phyloP scores from a whole-genome alignment of 2,113 vertebrate species.

The Zapornia atra region DNA sequence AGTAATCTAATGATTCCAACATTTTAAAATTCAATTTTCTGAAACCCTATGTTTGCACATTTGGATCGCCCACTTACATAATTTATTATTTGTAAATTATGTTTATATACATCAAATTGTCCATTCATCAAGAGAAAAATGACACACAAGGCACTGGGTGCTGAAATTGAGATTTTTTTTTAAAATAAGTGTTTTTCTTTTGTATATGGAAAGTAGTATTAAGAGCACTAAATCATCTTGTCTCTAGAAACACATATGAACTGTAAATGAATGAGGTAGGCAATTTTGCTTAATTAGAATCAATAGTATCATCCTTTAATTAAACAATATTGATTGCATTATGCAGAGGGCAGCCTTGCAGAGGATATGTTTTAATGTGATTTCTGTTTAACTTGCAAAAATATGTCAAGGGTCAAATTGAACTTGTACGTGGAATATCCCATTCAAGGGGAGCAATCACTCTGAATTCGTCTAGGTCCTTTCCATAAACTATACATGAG shows the following conservation, averaged over 20 bases:
- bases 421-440: background rate
- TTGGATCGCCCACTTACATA: background rate
- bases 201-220: background rate
- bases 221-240: conserved; percentile 68
- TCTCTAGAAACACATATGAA: conserved; percentile 66
- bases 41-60: background rate
- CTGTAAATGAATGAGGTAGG: conserved; percentile 74
- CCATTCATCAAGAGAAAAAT: conserved; percentile 27
- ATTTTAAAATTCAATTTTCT: conserved; percentile 54
- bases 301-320: conserved; percentile 80
- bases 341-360: conserved; percentile 37
- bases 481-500: background rate
- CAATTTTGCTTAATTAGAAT: conserved; percentile 77
- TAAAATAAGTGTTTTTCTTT: background rate
- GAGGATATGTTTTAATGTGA: conserved; percentile 61
- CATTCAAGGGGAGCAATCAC: background rate
- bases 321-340: conserved; percentile 78
- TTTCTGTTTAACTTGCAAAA: conserved; percentile 69
- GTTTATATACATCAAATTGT: conserved; percentile 20
- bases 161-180: background rate
- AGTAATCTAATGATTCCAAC: conserved; percentile 6
- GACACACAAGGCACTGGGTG: background rate
- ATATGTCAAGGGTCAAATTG: conserved; percentile 10
- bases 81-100: conserved; percentile 53
- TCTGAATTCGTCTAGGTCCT: background rate